Evolutionary conservation across 1,140 invertebrate species (phyloP).

Genomic region (Achatina immaculata): DNA sequence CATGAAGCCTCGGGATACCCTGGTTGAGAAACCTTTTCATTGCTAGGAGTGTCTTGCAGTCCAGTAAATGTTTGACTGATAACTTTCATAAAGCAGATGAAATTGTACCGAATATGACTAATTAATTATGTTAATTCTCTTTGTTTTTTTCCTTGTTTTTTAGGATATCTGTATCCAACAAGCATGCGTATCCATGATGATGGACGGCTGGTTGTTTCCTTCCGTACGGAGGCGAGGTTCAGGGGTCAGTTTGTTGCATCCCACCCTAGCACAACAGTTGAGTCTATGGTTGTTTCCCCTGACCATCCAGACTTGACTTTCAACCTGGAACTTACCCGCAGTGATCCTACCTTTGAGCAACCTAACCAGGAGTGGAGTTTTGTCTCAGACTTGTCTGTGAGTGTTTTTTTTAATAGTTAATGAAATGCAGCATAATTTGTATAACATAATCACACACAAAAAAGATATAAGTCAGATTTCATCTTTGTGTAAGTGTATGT

Average conservation of each 20-base stretch:
- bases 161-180: constrained; percentile 68
- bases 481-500: too few relatives aligned
- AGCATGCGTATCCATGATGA: constrained; percentile 69
- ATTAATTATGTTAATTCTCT: too few relatives aligned
- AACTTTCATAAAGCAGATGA: too few relatives aligned
- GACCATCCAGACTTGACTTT: constrained; percentile 66
- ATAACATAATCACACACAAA: too few relatives aligned
- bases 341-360: constrained; percentile 66
- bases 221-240: constrained; percentile 69
- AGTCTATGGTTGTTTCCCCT: constrained; percentile 63
- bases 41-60: too few relatives aligned
- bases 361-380: constrained; percentile 70
- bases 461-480: too few relatives aligned
- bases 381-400: constrained; percentile 69
- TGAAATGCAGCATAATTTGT: background rate
- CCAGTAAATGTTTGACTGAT: too few relatives aligned
- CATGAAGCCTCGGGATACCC: too few relatives aligned
- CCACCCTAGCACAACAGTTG: constrained; percentile 51
- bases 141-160: constrained; percentile 13
- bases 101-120: too few relatives aligned
- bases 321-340: constrained; percentile 61
- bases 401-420: constrained; percentile 35
- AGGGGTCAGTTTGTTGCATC: constrained; percentile 67
- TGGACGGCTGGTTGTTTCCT: constrained; percentile 66
- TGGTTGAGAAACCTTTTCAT: too few relatives aligned